Evolutionary conservation across 2,797 vertebrate genomes (phyloP).

Genomic region (Danio kyathit): DNA sequence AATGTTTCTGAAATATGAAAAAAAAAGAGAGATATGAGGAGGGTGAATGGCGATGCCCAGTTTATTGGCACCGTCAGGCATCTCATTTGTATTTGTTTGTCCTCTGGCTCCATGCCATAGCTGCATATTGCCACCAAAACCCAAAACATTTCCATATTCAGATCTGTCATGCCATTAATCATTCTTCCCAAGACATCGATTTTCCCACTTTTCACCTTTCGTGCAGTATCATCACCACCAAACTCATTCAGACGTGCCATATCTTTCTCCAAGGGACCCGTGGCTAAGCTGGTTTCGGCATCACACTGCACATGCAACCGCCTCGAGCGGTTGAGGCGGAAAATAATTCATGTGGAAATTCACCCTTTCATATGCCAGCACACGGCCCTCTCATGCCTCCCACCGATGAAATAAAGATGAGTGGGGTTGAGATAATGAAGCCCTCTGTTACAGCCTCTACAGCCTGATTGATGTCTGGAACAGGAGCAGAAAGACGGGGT

Average conservation of each 20-base stretch:
- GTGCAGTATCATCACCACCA: not conserved
- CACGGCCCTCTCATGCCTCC: constrained; percentile 62
- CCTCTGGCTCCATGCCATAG: constrained; percentile 15
- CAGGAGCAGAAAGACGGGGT: not conserved
- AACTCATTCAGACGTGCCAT: constrained; percentile 9
- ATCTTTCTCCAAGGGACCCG: not conserved
- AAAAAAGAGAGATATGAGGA: not conserved
- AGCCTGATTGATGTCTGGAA: constrained; percentile 64
- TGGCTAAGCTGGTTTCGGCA: not conserved
- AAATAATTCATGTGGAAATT: constrained; percentile 80
- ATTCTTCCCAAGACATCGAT: not conserved
- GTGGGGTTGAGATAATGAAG: constrained; percentile 68
- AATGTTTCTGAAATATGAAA: constrained; percentile 20
- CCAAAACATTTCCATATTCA: constrained; percentile 4
- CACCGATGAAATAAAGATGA: constrained; percentile 79
- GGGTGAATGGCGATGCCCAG: not conserved
- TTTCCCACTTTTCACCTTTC: constrained; percentile 32
- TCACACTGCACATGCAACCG: constrained; percentile 34
- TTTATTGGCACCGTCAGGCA: constrained; percentile 1
- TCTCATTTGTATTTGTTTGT: not conserved
- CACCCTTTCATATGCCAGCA: constrained; percentile 73
- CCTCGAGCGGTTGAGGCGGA: no score
- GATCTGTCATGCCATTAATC: constrained; percentile 14
- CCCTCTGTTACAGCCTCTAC: constrained; percentile 51
- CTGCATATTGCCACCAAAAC: constrained; percentile 19